Conservation (phyloP, 2,888 invertebrate genomes). For the Salpingus planirostris region DNA sequence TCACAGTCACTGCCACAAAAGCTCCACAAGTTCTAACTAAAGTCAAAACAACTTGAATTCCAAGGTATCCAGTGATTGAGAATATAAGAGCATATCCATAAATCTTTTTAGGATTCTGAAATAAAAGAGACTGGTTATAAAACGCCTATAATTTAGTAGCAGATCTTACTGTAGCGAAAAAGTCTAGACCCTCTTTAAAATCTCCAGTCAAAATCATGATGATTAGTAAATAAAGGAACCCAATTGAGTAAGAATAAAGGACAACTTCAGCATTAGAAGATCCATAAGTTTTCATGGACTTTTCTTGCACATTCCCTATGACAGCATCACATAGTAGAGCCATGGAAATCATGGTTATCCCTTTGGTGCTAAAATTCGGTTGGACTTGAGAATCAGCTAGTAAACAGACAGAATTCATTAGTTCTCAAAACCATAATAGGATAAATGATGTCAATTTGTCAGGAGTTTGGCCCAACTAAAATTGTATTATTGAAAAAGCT, state of each 20-base stretch:
- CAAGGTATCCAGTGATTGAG: slow-evolving; percentile 84
- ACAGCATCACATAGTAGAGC: slow-evolving; percentile 90
- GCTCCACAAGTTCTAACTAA: slow-evolving; percentile 85
- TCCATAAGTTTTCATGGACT: slow-evolving; percentile 76
- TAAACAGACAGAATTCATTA: slow-evolving; percentile 23
- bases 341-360: slow-evolving; percentile 67
- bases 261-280: slow-evolving; percentile 88
- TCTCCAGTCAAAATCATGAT: slow-evolving; percentile 67
- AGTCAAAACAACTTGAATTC: slow-evolving; percentile 86
- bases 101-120: slow-evolving; percentile 61
- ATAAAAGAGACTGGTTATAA: slow-evolving; percentile 23
- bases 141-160: slow-evolving; percentile 5
- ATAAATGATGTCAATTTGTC: too few relatives aligned
- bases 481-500: too few relatives aligned
- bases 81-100: slow-evolving; percentile 82
- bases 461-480: too few relatives aligned
- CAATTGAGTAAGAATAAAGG: slow-evolving; percentile 84
- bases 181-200: slow-evolving; percentile 62
- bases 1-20: slow-evolving; percentile 87
- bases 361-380: slow-evolving; percentile 62
- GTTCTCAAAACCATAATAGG: too few relatives aligned
- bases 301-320: slow-evolving; percentile 96
- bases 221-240: slow-evolving; percentile 69
- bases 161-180: slow-evolving; percentile 62
- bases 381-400: slow-evolving; percentile 64